Conservation (phyloP, 2,113 vertebrate species). For the Panurus biarmicus region DNA sequence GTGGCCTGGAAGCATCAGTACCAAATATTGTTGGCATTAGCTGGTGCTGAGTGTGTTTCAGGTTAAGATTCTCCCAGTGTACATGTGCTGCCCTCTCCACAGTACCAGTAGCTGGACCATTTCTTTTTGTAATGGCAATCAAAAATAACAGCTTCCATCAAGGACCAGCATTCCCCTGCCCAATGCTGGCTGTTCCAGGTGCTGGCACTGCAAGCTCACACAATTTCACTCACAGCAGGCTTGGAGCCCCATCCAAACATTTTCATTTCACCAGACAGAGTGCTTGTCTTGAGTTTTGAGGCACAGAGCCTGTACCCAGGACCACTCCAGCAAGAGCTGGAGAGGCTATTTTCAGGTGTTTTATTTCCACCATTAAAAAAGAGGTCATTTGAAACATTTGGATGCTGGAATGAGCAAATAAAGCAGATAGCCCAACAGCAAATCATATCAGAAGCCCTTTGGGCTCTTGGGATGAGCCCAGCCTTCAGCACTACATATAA, state of each 20-base stretch:
- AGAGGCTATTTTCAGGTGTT: neutral
- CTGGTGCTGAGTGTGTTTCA: neutral
- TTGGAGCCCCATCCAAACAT: neutral
- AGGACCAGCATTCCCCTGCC: neutral
- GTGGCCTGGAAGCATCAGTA: neutral
- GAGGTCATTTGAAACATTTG: neutral
- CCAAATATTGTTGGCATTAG: neutral
- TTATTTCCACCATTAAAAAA: neutral
- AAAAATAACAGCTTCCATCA: neutral
- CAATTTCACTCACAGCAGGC: neutral
- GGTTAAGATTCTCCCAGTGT: neutral
- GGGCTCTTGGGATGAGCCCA: neutral
- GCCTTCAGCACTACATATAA: neutral
- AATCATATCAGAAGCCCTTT: neutral
- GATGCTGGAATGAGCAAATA: neutral
- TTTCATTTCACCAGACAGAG: neutral
- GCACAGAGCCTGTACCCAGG: neutral
- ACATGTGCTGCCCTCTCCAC: accelerated
- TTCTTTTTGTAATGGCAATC: neutral
- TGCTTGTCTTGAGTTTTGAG: neutral
- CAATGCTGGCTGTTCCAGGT: neutral
- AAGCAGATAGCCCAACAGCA: neutral
- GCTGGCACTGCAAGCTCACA: neutral
- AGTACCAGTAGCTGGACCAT: neutral
- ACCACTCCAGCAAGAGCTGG: neutral